Evolutionary conservation across 2,888 invertebrate genomes (phyloP).

Genomic region (Nudaria mundana): DNA sequence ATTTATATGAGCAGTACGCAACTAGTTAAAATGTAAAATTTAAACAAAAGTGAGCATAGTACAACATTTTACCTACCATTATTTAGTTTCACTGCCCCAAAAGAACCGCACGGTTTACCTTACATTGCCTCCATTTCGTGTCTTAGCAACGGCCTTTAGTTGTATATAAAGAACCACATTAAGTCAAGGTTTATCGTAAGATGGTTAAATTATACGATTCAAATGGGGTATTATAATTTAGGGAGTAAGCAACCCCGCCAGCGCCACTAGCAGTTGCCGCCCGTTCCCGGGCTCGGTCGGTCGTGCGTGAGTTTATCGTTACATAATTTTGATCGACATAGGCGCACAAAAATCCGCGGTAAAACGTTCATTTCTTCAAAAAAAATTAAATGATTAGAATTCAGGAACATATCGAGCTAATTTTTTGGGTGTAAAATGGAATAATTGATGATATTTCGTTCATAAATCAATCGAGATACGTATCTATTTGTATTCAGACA

Average conservation of each 20-base stretch:
- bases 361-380: too few relatives aligned
- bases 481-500: conserved; percentile 3
- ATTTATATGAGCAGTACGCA: too few relatives aligned
- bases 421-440: conserved; percentile 6
- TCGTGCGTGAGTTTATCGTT: conserved; percentile 16
- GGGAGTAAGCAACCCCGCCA: conserved; percentile 20
- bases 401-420: conserved; percentile 5
- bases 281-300: conserved; percentile 53
- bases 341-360: conserved; percentile 25
- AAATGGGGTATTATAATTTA: conserved; percentile 11
- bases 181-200: not conserved
- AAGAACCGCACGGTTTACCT: too few relatives aligned
- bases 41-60: too few relatives aligned
- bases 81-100: too few relatives aligned
- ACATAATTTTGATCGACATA: conserved; percentile 15
- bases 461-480: conserved; percentile 10
- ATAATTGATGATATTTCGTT: conserved; percentile 3
- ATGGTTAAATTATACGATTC: conserved; percentile 10
- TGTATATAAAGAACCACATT: not conserved
- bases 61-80: too few relatives aligned
- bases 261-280: conserved; percentile 52
- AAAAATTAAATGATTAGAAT: conserved; percentile 30
- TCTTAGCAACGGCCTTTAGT: not conserved
- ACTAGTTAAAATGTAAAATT: too few relatives aligned
- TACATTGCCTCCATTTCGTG: not conserved